phyloP scores from a whole-genome alignment of 2,797 vertebrate genomes.

The Sciurus vulgaris region DNA sequence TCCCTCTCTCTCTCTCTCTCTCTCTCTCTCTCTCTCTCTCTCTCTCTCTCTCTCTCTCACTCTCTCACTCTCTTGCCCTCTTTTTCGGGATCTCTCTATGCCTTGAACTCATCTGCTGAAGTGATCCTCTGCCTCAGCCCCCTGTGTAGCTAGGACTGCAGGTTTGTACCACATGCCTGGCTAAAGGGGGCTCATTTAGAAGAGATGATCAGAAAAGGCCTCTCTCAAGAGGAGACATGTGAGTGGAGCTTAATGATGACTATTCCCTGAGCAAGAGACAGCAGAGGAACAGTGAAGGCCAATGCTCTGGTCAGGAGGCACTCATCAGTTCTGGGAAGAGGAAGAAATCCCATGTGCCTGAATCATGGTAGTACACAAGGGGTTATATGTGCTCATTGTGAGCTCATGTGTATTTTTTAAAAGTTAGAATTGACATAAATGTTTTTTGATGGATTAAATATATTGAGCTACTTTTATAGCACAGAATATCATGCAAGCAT shows the following conservation, averaged over 20 bases:
- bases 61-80: no score
- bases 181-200: not conserved
- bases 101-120: no score
- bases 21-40: no score
- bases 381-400: not conserved
- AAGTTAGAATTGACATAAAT: not conserved
- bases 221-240: not conserved
- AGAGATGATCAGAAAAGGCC: not conserved
- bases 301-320: not conserved
- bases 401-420: not conserved
- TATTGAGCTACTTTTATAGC: not conserved
- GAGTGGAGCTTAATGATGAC: not conserved
- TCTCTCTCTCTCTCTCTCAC: no score
- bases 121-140: no score
- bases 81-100: no score
- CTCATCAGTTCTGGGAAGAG: not conserved
- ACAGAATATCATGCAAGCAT: not conserved
- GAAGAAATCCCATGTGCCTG: not conserved
- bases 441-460: not conserved
- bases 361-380: not conserved
- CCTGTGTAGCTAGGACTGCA: no score
- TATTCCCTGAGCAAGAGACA: fast-evolving
- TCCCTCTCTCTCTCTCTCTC: no score
- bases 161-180: no score
- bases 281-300: not conserved